Base-by-base conservation (phyloP, 2,113 vertebrate species). In the Menura novaehollandiae region DNA sequence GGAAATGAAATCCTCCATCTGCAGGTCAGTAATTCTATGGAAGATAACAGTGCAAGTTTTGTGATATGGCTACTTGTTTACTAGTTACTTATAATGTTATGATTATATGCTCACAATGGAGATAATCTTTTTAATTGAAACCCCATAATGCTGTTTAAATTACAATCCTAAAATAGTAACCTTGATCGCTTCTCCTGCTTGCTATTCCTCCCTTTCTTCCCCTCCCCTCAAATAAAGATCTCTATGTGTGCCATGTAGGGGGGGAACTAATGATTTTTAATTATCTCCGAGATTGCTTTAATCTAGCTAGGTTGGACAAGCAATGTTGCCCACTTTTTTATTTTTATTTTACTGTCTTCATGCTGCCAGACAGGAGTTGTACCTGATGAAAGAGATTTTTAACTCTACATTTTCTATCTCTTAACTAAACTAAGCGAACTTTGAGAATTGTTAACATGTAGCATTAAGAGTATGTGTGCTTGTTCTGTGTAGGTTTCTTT, bases 1-100 rank as follows among this genome's bases (percentile, higher is more conserved):
- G 94, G 86, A 95, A 93, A 78, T 78, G 15, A 89, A 81, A 89
- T 52, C 68, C 76, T 95, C 76, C 73, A 89, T 43, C 56, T 87
- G 56, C 84, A 95, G 91, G 89, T 93, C 84, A 92, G 91, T 92
- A 78, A 81, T 83, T 85, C 39, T 64, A 20, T 33, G 30, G 89
- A 75, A 91, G 47, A 82, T 68, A 95, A 88, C 17, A 82, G 32
- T 60, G 46, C 89, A 71, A 91, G 66, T 78, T 94, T 91, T 10
- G 30, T 93, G 44, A 82, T 33, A 23, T 18, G 33, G 64, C 55
- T 85, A 21, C 53, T 95, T 72, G 37, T 81, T 78, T 81, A 55
- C 93, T 93, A 59, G 47, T 72, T 87, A 59, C 74, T 92, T 78
- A 79, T 10, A 47, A 13, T 17, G 27, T 81, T 58, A 33, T 7